phyloP scores from a whole-genome alignment of 2,888 invertebrate species.

The Eristalinus aeneus region DNA sequence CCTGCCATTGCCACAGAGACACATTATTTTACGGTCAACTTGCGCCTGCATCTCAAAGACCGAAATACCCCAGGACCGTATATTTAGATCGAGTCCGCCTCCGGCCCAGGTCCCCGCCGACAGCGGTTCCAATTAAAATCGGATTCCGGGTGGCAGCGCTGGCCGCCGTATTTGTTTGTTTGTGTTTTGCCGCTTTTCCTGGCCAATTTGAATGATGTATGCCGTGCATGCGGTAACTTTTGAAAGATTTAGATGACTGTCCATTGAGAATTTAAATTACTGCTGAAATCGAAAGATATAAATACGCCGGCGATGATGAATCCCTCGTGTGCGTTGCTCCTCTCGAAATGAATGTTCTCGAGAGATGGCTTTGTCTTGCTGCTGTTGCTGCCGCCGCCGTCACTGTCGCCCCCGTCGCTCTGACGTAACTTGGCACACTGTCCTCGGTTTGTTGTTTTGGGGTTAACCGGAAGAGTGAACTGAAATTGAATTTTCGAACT shows the following conservation, averaged over 20 bases:
- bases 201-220: constrained; percentile 47
- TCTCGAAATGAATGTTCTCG: not conserved
- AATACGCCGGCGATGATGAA: constrained; percentile 11
- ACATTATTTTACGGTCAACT: not conserved
- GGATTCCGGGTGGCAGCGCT: constrained; percentile 8
- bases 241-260: constrained; percentile 25
- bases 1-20: not conserved
- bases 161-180: constrained; percentile 33
- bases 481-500: not conserved
- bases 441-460: not conserved
- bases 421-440: not conserved
- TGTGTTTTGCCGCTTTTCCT: not conserved
- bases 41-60: not conserved
- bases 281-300: constrained; percentile 49
- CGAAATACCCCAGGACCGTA: not conserved
- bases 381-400: not conserved
- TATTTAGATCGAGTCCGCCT: not conserved
- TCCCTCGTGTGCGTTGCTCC: not conserved
- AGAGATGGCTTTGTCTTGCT: not conserved
- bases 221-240: constrained; percentile 30
- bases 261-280: constrained; percentile 43
- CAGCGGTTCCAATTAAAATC: constrained; percentile 41
- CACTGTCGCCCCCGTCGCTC: not conserved
- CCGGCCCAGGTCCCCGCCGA: not conserved
- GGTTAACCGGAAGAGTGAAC: not conserved